Evolutionary conservation across 2,888 invertebrate species (phyloP).

Genomic region (Andrena chrysosceles): DNA sequence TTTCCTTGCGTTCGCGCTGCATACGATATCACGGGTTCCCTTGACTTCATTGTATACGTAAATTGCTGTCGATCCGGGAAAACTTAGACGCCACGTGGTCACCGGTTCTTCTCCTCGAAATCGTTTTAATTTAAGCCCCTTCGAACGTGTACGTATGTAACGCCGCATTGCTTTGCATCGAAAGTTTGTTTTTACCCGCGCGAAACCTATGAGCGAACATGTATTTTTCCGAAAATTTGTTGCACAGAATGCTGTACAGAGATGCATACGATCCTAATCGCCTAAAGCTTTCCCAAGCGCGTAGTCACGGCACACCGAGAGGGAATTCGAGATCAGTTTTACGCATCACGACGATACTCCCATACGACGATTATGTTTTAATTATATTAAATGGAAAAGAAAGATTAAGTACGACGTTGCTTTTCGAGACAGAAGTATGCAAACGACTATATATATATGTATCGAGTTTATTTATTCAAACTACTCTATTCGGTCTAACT

Average conservation of each 20-base stretch:
- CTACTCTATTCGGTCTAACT: constrained; percentile 70
- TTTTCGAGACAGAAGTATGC: constrained; percentile 39
- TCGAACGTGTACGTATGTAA: constrained; percentile 22
- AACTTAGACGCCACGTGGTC: constrained; percentile 5
- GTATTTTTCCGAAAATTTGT: constrained; percentile 44
- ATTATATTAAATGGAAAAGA: constrained; percentile 9
- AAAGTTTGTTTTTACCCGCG: constrained; percentile 16
- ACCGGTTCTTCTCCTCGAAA: constrained; percentile 19
- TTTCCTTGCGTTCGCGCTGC: constrained; percentile 28
- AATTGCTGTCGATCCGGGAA: constrained; percentile 8
- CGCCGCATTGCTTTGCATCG: constrained; percentile 37
- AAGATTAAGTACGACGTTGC: constrained; percentile 26
- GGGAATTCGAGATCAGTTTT: constrained; percentile 36
- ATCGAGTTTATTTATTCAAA: constrained; percentile 63
- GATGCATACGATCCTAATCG: constrained; percentile 49
- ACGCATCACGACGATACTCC: constrained; percentile 31
- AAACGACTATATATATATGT: constrained; percentile 45
- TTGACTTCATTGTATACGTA: neutral
- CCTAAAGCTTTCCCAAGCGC: constrained; percentile 50
- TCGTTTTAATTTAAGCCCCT: constrained; percentile 38
- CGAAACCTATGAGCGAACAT: constrained; percentile 22
- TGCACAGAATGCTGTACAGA: constrained; percentile 52
- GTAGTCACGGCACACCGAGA: constrained; percentile 38
- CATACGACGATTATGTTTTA: constrained; percentile 32
- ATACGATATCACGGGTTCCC: constrained; percentile 28